Percentiles rank a stretch among this genome's conserved stretches.
Conservation (phyloP, 2,797 vertebrate genomes). For the Phoxinus dragarum region DNA sequence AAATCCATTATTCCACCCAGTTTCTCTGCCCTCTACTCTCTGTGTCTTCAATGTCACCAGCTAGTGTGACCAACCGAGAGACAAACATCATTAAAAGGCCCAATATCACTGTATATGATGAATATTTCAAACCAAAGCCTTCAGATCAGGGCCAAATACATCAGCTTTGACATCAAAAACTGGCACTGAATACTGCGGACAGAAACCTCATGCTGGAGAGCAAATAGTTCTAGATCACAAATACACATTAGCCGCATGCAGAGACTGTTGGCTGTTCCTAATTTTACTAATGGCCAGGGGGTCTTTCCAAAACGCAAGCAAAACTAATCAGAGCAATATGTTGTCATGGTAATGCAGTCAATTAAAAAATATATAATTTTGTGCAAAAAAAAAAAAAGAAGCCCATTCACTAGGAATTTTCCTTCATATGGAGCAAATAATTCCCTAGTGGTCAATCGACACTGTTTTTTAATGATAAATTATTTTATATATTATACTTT, state of each 20-base stretch:
- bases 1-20: constrained; percentile 43
- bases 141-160: constrained; percentile 26
- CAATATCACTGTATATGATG: background rate
- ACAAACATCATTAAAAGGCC: constrained; percentile 37
- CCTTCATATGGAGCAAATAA: background rate
- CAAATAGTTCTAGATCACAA: constrained; percentile 40
- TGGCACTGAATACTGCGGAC: background rate
- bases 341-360: background rate
- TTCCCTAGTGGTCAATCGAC: background rate
- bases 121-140: constrained; percentile 38
- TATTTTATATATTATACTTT: no score
- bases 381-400: background rate
- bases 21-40: constrained; percentile 7
- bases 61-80: constrained; percentile 33
- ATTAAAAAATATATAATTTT: background rate
- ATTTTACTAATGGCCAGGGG: background rate
- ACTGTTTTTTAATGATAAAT: no score
- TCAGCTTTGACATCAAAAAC: constrained; percentile 37
- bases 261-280: background rate
- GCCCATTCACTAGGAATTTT: background rate
- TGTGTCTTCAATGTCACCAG: constrained; percentile 28
- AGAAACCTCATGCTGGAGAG: constrained; percentile 21
- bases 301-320: background rate
- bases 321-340: constrained; percentile 5
- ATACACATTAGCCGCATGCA: constrained; percentile 37